Conservation (phyloP, 1,140 invertebrate genomes). For the Heliconius congener region DNA sequence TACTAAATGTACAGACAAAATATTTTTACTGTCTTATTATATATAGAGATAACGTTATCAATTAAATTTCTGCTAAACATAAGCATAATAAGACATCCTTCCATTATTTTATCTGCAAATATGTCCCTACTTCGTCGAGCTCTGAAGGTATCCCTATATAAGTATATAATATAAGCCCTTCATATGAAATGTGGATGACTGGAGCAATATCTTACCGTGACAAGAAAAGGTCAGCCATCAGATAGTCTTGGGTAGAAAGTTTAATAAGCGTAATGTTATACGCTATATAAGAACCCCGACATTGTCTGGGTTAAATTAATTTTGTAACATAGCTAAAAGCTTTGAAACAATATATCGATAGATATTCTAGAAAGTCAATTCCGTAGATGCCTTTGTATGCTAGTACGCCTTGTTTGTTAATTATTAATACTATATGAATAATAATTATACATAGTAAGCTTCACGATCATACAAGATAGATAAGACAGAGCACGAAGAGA, state of each 20-base stretch:
- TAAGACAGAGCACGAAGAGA: no score
- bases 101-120: slow-evolving; percentile 9
- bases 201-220: slow-evolving; percentile 12
- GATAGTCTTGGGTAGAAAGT: slow-evolving; percentile 11
- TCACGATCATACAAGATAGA: no score
- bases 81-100: slow-evolving; percentile 1
- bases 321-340: no score
- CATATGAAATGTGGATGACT: slow-evolving; percentile 6
- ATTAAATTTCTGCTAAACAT: neutral
- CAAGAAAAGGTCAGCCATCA: slow-evolving; percentile 7
- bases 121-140: slow-evolving; percentile 1
- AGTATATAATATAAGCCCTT: neutral
- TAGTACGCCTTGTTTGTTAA: no score
- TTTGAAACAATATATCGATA: no score
- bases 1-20: no score
- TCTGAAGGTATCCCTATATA: neutral
- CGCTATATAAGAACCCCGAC: neutral
- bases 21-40: neutral
- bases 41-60: neutral
- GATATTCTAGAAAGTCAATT: no score
- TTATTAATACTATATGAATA: no score
- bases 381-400: no score
- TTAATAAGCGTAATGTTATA: slow-evolving; percentile 11
- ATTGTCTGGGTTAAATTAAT: neutral
- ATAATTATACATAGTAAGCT: no score